These are phyloP conservation scores for Carposina sasakii DNA, from an alignment of 1,140 invertebrate genomes.

Conservation along the genomic window DNA sequence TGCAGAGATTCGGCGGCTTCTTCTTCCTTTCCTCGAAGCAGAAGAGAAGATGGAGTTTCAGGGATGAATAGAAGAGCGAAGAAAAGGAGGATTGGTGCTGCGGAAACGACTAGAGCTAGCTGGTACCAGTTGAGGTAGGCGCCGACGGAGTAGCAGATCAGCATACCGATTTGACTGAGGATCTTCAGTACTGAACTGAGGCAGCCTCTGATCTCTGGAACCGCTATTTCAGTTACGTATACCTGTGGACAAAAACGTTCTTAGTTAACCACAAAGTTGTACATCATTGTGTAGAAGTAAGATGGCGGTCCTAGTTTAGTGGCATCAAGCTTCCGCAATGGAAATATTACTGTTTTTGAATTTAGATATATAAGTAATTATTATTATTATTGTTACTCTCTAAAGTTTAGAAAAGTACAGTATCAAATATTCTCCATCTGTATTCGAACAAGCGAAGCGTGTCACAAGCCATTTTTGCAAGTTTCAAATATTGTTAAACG, in stretches of 20 bases:
- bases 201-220: conserved; percentile 87
- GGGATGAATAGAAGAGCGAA: conserved; percentile 82
- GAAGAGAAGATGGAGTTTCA: conserved; percentile 87
- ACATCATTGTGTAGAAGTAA: too few relatives aligned
- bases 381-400: too few relatives aligned
- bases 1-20: conserved; percentile 84
- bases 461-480: too few relatives aligned
- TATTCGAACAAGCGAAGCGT: too few relatives aligned
- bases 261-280: too few relatives aligned
- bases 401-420: too few relatives aligned
- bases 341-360: too few relatives aligned
- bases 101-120: conserved; percentile 82
- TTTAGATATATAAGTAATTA: too few relatives aligned
- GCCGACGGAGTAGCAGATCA: conserved; percentile 86
- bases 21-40: conserved; percentile 81
- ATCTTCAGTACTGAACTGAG: conserved; percentile 90
- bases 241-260: conserved; percentile 77
- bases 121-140: conserved; percentile 87
- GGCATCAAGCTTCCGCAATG: too few relatives aligned
- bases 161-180: conserved; percentile 86
- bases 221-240: conserved; percentile 92
- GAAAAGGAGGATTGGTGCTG: conserved; percentile 81
- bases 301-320: too few relatives aligned
- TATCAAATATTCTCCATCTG: too few relatives aligned
- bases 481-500: too few relatives aligned